phyloP scores from a whole-genome alignment of 92 coral and sea anemone species.

The Pocillopora grandis region DNA sequence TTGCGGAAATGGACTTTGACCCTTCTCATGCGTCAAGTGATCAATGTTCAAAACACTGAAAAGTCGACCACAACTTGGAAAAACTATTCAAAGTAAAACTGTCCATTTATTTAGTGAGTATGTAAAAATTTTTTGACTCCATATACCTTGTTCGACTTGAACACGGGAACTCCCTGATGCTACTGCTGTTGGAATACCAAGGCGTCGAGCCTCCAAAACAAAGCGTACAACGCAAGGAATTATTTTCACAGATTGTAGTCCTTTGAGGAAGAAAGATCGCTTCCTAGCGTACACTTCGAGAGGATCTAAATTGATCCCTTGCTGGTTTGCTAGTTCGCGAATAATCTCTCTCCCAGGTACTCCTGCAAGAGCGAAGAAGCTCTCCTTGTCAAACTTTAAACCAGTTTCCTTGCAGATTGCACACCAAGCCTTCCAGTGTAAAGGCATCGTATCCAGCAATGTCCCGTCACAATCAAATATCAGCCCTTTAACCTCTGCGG shows the following conservation, averaged over 20 bases:
- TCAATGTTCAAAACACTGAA: too few species aligned
- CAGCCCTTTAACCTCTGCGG: conserved; percentile 77
- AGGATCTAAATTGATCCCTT: conserved; percentile 77
- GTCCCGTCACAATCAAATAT: conserved; percentile 98
- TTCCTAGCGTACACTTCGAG: conserved; percentile 87
- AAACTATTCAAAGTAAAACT: background rate
- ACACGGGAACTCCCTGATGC: conserved; percentile 88
- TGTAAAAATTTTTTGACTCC: background rate
- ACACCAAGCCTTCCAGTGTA: conserved; percentile 94
- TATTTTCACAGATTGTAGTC: conserved; percentile 57
- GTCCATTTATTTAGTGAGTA: background rate
- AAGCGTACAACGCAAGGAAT: conserved; percentile 86
- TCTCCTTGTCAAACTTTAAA: conserved; percentile 71
- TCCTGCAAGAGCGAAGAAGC: conserved; percentile 83
- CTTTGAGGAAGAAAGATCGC: conserved; percentile 68
- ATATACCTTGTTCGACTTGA: conserved; percentile 93
- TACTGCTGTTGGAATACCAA: conserved; percentile 81
- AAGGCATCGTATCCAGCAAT: conserved; percentile 87
- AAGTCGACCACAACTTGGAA: background rate
- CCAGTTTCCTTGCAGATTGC: conserved; percentile 90
- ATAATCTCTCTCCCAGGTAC: conserved; percentile 93
- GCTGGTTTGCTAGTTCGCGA: conserved; percentile 75
- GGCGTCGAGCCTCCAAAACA: conserved; percentile 76
- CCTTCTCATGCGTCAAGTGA: background rate
- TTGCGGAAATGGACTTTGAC: conserved; percentile 4